Conservation (phyloP, 2,113 vertebrate genomes). For the Gambusia affinis region DNA sequence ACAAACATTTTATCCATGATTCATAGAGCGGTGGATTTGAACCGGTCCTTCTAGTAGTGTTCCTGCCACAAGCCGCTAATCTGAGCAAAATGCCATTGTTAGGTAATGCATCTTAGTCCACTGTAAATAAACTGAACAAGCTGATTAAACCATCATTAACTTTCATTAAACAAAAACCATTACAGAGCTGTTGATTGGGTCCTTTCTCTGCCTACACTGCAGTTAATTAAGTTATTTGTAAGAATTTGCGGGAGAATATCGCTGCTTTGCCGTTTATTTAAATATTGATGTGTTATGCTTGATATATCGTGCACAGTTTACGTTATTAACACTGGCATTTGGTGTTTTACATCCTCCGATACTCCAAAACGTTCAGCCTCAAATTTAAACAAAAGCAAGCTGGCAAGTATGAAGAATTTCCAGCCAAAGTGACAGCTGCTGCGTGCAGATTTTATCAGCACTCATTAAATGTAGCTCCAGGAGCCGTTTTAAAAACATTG, state of each 20-base stretch:
- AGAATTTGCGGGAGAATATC: neutral
- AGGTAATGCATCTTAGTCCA: neutral
- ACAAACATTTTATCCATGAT: neutral
- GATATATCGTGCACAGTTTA: neutral
- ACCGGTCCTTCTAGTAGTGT: neutral
- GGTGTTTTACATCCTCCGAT: neutral
- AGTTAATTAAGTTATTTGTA: neutral
- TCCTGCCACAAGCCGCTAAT: neutral
- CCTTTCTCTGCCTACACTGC: neutral
- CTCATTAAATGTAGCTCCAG: neutral
- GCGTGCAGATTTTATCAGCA: slow-evolving; percentile 1
- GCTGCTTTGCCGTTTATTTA: neutral
- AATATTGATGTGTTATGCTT: neutral
- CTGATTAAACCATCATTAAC: slow-evolving; percentile 8
- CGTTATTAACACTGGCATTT: neutral
- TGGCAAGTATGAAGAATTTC: neutral
- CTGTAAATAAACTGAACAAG: slow-evolving; percentile 1
- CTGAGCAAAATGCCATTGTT: slow-evolving; percentile 1
- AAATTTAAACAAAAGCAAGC: neutral
- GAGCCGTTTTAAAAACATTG: neutral
- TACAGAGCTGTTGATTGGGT: neutral
- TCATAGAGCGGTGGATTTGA: neutral
- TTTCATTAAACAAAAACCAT: neutral
- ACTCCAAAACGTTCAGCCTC: neutral
- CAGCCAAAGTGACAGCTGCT: slow-evolving; percentile 7